Percentiles rank a stretch among this genome's conserved stretches.
phyloP scores from a whole-genome alignment of 2,888 invertebrate genomes.

The Brachyptera risi region DNA sequence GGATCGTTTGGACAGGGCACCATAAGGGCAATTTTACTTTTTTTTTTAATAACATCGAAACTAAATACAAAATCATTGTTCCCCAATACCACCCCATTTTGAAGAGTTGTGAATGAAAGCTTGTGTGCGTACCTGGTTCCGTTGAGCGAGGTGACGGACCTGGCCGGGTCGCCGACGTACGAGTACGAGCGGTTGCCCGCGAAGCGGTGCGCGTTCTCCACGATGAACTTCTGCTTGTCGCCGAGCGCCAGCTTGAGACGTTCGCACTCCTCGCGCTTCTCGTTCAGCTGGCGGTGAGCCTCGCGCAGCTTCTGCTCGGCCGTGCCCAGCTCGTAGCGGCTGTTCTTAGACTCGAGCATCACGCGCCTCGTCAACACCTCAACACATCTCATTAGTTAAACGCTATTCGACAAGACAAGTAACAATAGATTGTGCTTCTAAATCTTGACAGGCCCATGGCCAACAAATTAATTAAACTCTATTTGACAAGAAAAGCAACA shows the following conservation, averaged over 20 bases:
- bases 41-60: too few relatives aligned
- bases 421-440: too few relatives aligned
- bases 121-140: neutral
- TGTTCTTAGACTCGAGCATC: conserved; percentile 68
- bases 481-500: too few relatives aligned
- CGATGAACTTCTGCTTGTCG: conserved; percentile 36
- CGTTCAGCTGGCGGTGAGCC: conserved; percentile 61
- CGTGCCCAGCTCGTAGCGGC: conserved; percentile 62
- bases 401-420: too few relatives aligned
- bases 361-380: conserved; percentile 62
- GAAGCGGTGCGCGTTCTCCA: conserved; percentile 11
- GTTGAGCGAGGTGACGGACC: neutral
- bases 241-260: conserved; percentile 58
- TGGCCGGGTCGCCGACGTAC: too few relatives aligned
- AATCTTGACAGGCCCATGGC: too few relatives aligned
- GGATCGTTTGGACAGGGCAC: too few relatives aligned
- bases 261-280: conserved; percentile 58
- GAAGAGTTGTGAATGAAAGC: neutral
- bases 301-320: conserved; percentile 69
- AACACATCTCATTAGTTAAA: too few relatives aligned
- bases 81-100: too few relatives aligned
- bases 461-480: too few relatives aligned
- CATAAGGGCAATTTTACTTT: too few relatives aligned
- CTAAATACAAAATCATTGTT: too few relatives aligned
- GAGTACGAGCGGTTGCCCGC: neutral